Conservation (phyloP, 2,797 vertebrate species). For the Loriculus beryllinus region DNA sequence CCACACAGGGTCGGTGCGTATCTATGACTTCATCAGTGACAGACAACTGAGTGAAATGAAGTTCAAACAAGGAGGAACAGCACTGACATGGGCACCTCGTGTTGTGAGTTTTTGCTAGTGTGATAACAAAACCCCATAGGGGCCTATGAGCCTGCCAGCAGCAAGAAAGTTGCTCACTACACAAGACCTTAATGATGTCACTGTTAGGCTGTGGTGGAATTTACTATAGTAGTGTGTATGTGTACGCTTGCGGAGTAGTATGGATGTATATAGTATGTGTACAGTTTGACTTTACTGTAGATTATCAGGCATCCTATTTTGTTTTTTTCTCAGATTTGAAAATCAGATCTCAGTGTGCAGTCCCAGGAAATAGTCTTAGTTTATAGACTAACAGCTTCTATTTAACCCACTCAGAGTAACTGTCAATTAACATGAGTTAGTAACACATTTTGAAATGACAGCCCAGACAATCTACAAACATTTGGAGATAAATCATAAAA, state of each 20-base stretch:
- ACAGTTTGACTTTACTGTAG: not conserved
- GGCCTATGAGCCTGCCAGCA: not conserved
- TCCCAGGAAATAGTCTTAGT: not conserved
- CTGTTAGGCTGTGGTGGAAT: not conserved
- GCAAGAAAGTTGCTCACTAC: not conserved
- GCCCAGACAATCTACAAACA: conserved; percentile 31
- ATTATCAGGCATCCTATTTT: not conserved
- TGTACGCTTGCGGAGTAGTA: not conserved
- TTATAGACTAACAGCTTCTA: conserved; percentile 20
- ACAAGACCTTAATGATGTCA: not conserved
- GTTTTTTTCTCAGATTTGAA: not conserved
- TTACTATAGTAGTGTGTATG: not conserved
- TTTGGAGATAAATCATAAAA: conserved; percentile 38
- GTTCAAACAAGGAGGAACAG: conserved; percentile 89
- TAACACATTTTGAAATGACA: conserved; percentile 47
- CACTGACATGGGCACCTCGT: conserved; percentile 84
- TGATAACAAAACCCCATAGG: not conserved
- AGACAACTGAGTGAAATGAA: conserved; percentile 75
- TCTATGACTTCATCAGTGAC: conserved; percentile 89
- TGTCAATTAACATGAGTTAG: conserved; percentile 7
- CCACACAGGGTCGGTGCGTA: conserved; percentile 81
- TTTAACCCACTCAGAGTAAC: not conserved
- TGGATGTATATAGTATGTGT: not conserved
- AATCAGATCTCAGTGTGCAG: not conserved
- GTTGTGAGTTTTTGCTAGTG: conserved; percentile 66